phyloP scores from a whole-genome alignment of 1,140 invertebrate species.

The Sitophilus oryzae region DNA sequence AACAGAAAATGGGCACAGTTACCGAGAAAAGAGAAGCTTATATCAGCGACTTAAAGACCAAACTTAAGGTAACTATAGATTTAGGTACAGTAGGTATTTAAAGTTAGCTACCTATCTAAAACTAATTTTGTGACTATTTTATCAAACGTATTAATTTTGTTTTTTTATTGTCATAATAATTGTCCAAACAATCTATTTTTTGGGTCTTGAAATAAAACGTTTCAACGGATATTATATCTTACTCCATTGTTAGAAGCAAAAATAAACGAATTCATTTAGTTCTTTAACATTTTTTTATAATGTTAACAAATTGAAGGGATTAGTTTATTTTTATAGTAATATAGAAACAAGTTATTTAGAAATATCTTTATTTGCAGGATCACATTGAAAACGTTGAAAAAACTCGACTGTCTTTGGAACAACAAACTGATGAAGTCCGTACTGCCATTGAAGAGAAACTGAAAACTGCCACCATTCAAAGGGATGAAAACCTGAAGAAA shows the following conservation, averaged over 20 bases:
- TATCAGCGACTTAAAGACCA: constrained; percentile 77
- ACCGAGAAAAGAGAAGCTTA: constrained; percentile 83
- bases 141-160: too few relatives aligned
- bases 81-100: not conserved
- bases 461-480: constrained; percentile 72
- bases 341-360: constrained; percentile 2
- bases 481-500: constrained; percentile 81
- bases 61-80: constrained; percentile 70
- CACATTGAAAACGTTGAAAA: constrained; percentile 79
- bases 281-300: too few relatives aligned
- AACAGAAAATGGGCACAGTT: constrained; percentile 83
- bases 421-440: constrained; percentile 76
- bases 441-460: constrained; percentile 79
- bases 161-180: too few relatives aligned
- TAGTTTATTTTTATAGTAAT: constrained; percentile 8
- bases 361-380: constrained; percentile 42
- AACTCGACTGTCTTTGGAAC: constrained; percentile 70
- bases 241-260: too few relatives aligned
- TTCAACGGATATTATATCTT: too few relatives aligned
- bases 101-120: not conserved
- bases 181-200: too few relatives aligned
- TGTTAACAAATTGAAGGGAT: too few relatives aligned
- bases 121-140: too few relatives aligned
- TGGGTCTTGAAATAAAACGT: too few relatives aligned
- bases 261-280: too few relatives aligned